Evolutionary conservation across 1,140 invertebrate species (phyloP).

Genomic region (Cryptotermes secundus): DNA sequence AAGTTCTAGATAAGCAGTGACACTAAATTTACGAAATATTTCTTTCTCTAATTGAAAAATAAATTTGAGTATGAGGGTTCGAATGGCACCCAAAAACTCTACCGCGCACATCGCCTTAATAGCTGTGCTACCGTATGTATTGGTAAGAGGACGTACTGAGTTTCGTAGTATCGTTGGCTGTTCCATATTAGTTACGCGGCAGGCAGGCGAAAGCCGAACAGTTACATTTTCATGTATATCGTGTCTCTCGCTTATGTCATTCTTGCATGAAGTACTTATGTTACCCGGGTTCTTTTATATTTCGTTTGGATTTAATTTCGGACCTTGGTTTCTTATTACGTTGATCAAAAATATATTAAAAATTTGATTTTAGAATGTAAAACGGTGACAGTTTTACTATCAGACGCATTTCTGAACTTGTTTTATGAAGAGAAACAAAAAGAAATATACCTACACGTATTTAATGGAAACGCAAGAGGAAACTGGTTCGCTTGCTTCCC

Average conservation of each 20-base stretch:
- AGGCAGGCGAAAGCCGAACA: too few relatives aligned
- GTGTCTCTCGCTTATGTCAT: not conserved
- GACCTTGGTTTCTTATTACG: not conserved
- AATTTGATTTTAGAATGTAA: not conserved
- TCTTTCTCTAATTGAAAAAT: too few relatives aligned
- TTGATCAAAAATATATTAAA: slow-evolving; percentile 16
- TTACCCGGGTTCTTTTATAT: not conserved
- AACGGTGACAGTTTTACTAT: slow-evolving; percentile 17
- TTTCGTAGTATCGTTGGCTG: too few relatives aligned
- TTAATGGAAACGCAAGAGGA: not conserved
- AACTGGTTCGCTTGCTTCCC: not conserved
- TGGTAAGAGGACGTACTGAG: too few relatives aligned
- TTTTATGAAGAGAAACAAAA: not conserved
- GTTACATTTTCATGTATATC: too few relatives aligned
- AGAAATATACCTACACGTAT: not conserved
- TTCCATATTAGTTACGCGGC: too few relatives aligned
- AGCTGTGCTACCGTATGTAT: too few relatives aligned
- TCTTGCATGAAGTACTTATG: not conserved
- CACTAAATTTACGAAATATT: too few relatives aligned
- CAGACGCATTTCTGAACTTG: not conserved
- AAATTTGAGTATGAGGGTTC: too few relatives aligned
- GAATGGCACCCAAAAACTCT: too few relatives aligned
- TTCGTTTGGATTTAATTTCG: not conserved
- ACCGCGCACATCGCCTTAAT: too few relatives aligned
- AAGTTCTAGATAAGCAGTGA: too few relatives aligned